These are phyloP conservation scores for Drosophila anomelani DNA, from an alignment of 2,888 invertebrate species.

Conservation along the genomic window DNA sequence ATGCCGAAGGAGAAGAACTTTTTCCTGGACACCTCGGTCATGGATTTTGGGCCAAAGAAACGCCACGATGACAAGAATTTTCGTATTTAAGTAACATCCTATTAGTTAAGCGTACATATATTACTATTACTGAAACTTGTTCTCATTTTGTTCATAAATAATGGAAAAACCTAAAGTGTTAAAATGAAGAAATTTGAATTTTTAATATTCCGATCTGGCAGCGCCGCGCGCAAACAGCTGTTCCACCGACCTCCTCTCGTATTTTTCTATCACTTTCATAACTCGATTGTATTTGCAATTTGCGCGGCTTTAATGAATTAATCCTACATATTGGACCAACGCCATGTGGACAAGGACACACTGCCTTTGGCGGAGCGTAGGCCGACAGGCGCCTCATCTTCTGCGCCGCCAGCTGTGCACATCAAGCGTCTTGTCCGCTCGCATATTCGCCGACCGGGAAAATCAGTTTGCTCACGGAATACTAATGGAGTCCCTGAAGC, in stretches of 20 bases:
- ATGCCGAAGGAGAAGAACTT: neutral
- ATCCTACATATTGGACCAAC: neutral
- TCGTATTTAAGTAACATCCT: neutral
- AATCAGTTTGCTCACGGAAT: conserved; percentile 82
- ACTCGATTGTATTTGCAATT: conserved; percentile 1
- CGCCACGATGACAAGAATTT: neutral
- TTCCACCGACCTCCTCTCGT: neutral
- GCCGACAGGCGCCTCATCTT: conserved; percentile 2
- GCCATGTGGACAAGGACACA: conserved; percentile 28
- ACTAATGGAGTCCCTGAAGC: conserved; percentile 70
- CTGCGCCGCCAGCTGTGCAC: conserved; percentile 46
- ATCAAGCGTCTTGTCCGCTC: conserved; percentile 48
- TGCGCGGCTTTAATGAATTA: neutral
- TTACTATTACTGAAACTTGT: neutral
- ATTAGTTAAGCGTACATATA: neutral
- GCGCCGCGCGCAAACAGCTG: conserved; percentile 11
- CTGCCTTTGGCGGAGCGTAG: conserved; percentile 37
- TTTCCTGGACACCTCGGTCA: neutral
- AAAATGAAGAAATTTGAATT: neutral
- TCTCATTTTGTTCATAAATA: neutral
- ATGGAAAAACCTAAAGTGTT: too few species aligned
- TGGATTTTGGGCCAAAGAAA: conserved; percentile 3
- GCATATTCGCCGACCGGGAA: conserved; percentile 78
- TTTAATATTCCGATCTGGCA: neutral
- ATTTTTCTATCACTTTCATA: conserved; percentile 17